Conservation (phyloP, 2,113 vertebrate genomes). For the Aspiorhynchus laticeps region DNA sequence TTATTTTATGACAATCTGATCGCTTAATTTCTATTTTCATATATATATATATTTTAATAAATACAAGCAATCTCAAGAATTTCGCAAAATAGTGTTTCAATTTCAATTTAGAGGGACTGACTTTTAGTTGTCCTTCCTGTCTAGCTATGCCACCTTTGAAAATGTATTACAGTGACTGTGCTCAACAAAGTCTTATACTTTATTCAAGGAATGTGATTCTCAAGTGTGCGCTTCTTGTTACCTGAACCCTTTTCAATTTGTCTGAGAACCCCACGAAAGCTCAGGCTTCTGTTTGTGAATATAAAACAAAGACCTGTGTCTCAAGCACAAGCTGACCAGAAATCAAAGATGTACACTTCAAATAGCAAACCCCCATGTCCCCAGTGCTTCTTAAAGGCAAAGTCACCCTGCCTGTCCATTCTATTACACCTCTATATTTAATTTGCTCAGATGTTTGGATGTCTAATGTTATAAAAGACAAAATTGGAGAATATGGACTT, state of each 20-base stretch:
- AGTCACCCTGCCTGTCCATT: constrained; percentile 31
- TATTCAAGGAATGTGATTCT: constrained; percentile 37
- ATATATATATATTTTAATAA: background rate
- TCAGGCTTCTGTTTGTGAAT: constrained; percentile 34
- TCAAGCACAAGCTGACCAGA: constrained; percentile 36
- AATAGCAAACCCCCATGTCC: constrained; percentile 24
- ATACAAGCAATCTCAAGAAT: background rate
- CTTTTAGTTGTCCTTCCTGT: constrained; percentile 49
- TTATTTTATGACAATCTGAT: background rate
- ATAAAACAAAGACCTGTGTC: constrained; percentile 35
- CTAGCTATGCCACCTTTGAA: constrained; percentile 41
- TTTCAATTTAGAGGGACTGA: constrained; percentile 47
- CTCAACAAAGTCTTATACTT: constrained; percentile 25
- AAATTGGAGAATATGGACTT: constrained; percentile 32
- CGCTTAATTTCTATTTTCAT: background rate
- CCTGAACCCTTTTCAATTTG: constrained; percentile 40
- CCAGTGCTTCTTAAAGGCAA: constrained; percentile 38
- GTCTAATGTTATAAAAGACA: constrained; percentile 27
- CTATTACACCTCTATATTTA: constrained; percentile 26
- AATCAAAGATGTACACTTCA: constrained; percentile 31
- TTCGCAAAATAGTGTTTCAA: constrained; percentile 18
- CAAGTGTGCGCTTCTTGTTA: constrained; percentile 29
- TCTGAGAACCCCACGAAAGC: constrained; percentile 35
- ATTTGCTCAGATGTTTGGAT: constrained; percentile 14
- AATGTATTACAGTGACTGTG: constrained; percentile 30